phyloP scores from a whole-genome alignment of 2,797 vertebrate species.

The Danio jaintianensis region DNA sequence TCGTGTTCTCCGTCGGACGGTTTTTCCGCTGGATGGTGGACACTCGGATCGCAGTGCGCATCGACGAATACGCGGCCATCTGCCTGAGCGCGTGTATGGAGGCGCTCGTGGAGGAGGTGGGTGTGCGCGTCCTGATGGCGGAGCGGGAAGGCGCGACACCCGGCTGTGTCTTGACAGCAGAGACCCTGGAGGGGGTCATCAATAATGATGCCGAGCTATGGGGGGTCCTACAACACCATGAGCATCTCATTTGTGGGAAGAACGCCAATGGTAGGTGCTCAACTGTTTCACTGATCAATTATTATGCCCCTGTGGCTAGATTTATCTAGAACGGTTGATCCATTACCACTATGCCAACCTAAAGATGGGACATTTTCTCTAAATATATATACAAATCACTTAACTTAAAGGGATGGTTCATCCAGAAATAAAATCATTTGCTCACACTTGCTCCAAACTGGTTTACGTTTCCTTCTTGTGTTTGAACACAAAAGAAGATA shows the following conservation, averaged over 20 bases:
- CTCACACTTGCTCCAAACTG: too few species aligned
- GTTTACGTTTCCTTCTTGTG: too few species aligned
- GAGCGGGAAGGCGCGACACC: constrained; percentile 76
- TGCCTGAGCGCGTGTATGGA: constrained; percentile 91
- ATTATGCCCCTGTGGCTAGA: background rate
- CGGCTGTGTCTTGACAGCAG: constrained; percentile 79
- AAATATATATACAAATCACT: too few species aligned
- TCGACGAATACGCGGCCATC: constrained; percentile 96
- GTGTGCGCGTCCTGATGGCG: constrained; percentile 82
- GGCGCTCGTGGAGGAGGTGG: constrained; percentile 91
- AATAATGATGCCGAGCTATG: constrained; percentile 98
- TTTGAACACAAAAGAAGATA: too few species aligned
- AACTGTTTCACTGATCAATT: background rate
- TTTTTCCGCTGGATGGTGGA: constrained; percentile 99
- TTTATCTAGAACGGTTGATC: background rate
- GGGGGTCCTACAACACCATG: constrained; percentile 94
- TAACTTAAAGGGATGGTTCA: too few species aligned
- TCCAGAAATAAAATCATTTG: too few species aligned
- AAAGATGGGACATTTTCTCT: too few species aligned
- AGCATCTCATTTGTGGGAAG: constrained; percentile 98
- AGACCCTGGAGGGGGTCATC: constrained; percentile 89
- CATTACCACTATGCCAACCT: background rate
- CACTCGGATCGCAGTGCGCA: constrained; percentile 93
- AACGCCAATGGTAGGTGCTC: constrained; percentile 91
- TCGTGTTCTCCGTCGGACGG: constrained; percentile 91